A percentile compares a stretch with the other conserved stretches of the same genome.
These are phyloP conservation scores for Lacerta bilineata DNA, from an alignment of 2,797 vertebrate species.

Conservation along the genomic window DNA sequence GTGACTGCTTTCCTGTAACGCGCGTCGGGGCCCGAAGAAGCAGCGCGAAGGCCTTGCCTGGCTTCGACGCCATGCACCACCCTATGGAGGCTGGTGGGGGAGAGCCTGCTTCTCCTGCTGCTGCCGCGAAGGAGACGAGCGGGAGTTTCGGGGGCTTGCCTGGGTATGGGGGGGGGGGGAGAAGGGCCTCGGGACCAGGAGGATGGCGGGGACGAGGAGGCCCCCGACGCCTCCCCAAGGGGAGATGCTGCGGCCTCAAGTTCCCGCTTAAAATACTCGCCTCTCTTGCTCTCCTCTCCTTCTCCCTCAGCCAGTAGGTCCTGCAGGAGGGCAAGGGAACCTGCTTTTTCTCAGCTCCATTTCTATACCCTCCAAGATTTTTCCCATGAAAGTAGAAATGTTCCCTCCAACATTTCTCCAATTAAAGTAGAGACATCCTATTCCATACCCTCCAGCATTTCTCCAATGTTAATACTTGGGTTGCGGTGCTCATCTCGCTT, in stretches of 20 bases:
- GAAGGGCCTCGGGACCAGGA: background rate
- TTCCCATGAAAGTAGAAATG: too few relatives aligned
- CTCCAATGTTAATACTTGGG: too few relatives aligned
- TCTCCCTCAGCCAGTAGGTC: too few relatives aligned
- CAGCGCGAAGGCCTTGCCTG: background rate
- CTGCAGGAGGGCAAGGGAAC: too few relatives aligned
- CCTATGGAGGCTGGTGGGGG: background rate
- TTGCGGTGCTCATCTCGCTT: too few relatives aligned
- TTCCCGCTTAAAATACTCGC: accelerated
- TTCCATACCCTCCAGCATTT: too few relatives aligned
- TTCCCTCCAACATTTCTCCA: too few relatives aligned
- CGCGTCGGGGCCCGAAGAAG: background rate
- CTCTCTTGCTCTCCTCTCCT: background rate
- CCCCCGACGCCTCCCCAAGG: background rate
- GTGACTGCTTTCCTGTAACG: background rate
- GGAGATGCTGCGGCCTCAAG: background rate
- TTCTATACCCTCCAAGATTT: too few relatives aligned
- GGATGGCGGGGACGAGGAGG: background rate
- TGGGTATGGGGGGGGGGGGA: background rate
- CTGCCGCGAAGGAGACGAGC: background rate
- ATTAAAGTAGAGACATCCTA: too few relatives aligned
- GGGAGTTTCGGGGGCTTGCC: background rate
- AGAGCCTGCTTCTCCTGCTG: background rate
- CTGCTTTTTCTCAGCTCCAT: background rate
- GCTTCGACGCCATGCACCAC: background rate